Conservation (phyloP, 2,797 vertebrate genomes). For the Paguma larvata region DNA sequence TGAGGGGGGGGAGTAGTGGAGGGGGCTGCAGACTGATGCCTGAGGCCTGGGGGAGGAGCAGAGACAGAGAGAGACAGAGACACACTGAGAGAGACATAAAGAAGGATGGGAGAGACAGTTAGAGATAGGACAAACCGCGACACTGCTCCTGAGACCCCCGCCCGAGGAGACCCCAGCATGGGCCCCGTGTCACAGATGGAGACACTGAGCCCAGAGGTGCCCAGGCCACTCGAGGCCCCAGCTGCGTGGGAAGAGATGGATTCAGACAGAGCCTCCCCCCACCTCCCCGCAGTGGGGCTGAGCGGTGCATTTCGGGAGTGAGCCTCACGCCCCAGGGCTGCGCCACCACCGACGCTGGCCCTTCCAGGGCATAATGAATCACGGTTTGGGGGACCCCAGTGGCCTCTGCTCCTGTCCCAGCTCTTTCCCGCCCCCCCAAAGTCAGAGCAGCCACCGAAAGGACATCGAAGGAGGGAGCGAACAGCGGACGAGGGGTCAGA, state of each 20-base stretch:
- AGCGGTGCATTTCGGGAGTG: background rate
- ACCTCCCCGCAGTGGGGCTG: too few species aligned
- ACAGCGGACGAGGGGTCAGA: background rate
- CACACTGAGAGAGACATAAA: background rate
- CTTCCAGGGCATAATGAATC: background rate
- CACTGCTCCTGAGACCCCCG: background rate
- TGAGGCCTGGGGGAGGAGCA: background rate
- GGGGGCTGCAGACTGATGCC: too few species aligned
- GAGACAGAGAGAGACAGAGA: background rate
- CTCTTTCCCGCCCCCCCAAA: background rate
- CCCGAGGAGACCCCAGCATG: fast-evolving
- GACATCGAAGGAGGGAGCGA: background rate
- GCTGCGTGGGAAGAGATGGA: background rate
- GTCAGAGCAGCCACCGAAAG: background rate
- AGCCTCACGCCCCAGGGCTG: background rate
- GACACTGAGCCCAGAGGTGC: background rate
- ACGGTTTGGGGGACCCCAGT: too few species aligned
- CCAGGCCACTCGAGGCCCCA: background rate
- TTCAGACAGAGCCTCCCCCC: background rate
- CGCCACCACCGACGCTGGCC: too few species aligned
- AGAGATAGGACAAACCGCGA: background rate
- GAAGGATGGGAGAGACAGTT: background rate
- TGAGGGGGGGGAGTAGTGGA: background rate
- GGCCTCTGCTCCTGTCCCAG: background rate
- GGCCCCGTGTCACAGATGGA: background rate